phyloP scores from a whole-genome alignment of 2,888 invertebrate genomes.

The Cancer borealis region DNA sequence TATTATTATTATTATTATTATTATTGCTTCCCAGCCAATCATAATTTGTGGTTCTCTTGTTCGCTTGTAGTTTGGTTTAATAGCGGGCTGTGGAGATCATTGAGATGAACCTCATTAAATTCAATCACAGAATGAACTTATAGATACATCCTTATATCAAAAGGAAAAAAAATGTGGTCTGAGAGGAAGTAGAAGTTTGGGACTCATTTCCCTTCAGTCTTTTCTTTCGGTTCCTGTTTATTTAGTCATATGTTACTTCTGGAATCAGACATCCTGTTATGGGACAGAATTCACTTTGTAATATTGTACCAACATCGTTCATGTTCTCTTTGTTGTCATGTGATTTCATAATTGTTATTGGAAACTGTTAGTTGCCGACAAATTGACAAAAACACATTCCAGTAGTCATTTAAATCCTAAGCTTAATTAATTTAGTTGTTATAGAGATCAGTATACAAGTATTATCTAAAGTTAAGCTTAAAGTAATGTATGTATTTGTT shows the following conservation, averaged over 20 bases:
- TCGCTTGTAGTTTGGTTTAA: too few species aligned
- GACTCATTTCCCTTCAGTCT: background rate
- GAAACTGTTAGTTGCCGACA: too few species aligned
- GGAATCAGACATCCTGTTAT: background rate
- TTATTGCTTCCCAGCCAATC: too few species aligned
- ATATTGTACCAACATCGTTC: background rate
- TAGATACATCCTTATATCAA: too few species aligned
- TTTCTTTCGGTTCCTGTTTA: background rate
- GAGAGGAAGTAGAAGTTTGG: background rate
- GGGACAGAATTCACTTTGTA: background rate
- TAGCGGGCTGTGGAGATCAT: too few species aligned
- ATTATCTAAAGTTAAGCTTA: background rate
- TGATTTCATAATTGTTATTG: too few species aligned
- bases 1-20: too few species aligned
- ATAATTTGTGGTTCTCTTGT: too few species aligned
- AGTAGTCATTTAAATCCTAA: background rate
- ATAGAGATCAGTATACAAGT: background rate
- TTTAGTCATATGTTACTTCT: too few species aligned
- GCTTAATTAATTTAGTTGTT: background rate
- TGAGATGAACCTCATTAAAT: too few species aligned
- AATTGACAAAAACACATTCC: background rate
- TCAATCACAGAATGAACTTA: too few species aligned
- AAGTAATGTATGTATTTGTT: background rate
- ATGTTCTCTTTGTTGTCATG: background rate
- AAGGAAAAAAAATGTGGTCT: too few species aligned